Evolutionary conservation across 2,797 vertebrate species (phyloP), one percentile per base, ranked within the genome.

Genomic region (Acanthurus leucopareius): DNA sequence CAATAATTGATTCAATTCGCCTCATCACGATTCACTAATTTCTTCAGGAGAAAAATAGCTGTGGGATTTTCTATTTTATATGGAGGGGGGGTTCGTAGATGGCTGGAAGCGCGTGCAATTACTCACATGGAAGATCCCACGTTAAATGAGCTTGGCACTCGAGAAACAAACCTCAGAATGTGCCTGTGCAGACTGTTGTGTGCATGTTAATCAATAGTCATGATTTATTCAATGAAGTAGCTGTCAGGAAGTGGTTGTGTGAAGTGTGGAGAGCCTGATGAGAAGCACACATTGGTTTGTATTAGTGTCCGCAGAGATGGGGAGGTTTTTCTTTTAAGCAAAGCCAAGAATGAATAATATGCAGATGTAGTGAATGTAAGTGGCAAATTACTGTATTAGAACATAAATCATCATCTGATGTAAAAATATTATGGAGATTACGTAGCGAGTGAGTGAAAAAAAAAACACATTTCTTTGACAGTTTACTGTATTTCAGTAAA

Each of bases 181-280:
- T 90, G 84, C 88, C 70, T 38, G 68, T 75, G 87, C 87, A 80
- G 73, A 79, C 86, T 83, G 82, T 82, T 82, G 79, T 85, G 80
- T 91, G 92, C 93, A 90, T 91, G 88, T 92, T 94, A 95, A 95
- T 95, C 92, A 93, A 93, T 94, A 93, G 80, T 89, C 92, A 91
- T 95, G 82, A 95, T 94, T 94, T 94, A 93, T 93, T 94, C 86
- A 93, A 83, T 93, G 88, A 86, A 92, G 90, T 79, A 83, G 90
- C 88, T 89, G 89, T 93, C 89, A 93, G 92, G 89, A 91, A 92
- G 86, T 84, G 83, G 89, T 89, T 87, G 87, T 90, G 86, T 88
- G 77, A 91, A 92, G 78, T 86, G 86, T 86, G 77, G 75, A 86
- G 85, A 87, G 86, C 84, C 81, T 84, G 91, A 89, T 90, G 86